Base-by-base conservation (phyloP, 2,888 invertebrate species). In the Spicauda simplicius region DNA sequence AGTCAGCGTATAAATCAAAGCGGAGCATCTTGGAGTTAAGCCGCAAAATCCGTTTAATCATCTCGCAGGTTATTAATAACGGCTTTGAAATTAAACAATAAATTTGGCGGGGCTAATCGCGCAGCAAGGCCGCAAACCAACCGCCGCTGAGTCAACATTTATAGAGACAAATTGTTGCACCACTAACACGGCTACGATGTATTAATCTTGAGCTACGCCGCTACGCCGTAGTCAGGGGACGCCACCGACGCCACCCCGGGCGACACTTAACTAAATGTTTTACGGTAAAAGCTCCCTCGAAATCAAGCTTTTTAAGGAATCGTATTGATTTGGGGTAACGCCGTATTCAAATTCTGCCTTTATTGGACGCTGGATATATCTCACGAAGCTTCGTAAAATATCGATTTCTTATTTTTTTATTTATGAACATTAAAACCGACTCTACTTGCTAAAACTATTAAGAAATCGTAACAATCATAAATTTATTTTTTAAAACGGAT, bases 101-200 rank as follows among this genome's bases (percentile, higher is more conserved):
- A 92, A 93, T 93, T 93, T 84, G 83, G 85, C 81, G 85, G 79
- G 79, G 91, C 91, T 93, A 93, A 93, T 93, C 92, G 90, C 86
- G 86, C 87, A 84, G 82, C 85, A 85, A 80, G 85, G 85, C 90
- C 90, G 85, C 89, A 83, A 82, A 78, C 80, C 79, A 82, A 80
- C 80, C 84, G 81, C 76, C 83, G 91, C 92, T 92, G 92, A 93
- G 87, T 92, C 91, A 91, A 91, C 93, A 87, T 93, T 93, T 93
- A 93, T 93, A 92, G 90, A 92, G 92, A 93, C 93, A 93, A 93
- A 93, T 93, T 91, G 92, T 92, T 87, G 88, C 87, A 84, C 86
- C 86, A 91, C 87, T 88, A 88, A 86, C 88, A 84, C 82, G 83
- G 85, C 83, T 80, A 80, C 84, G 89, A 91, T 86, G 86, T 91